Base-by-base conservation (phyloP, 2,888 invertebrate species). In the Griposia aprilina region DNA sequence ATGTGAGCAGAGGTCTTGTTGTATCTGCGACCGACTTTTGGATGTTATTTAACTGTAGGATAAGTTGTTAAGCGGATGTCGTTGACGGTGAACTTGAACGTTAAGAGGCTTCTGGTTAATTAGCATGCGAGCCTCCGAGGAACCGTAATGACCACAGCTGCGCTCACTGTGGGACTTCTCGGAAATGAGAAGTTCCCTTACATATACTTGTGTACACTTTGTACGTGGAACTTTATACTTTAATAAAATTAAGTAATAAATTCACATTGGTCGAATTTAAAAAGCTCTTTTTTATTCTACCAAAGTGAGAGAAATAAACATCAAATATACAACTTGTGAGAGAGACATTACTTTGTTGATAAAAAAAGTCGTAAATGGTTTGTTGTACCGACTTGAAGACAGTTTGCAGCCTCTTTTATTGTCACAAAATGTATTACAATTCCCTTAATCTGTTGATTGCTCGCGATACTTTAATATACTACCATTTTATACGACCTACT, bases 21-120 rank as follows among this genome's bases (percentile, higher is more conserved):
- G 78, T 76, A 87, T 88, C 52, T 73, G 60, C 82, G 84, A 80
- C 78, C 74, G 84, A 87, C 82, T 88, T 89, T 85, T 69, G 70
- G 67, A 83, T 81, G 82, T 82, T 82, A 87, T 88, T 87, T 87
- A 87, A 89, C 88, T 87, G 83, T 89, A 74, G 82, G 68, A 82
- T 87, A 83, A 89, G 85, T 87, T 90, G 86, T 87, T 82, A 82
- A 88, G 86, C 84, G 88, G 85, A 86, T 82, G 84, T 83, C 85
- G 85, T 83, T 89, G 88, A 88, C 82, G 83, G 84, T 91, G 90
- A 90, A 91, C 86, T 90, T 91, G 91, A 91, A 89, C 90, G 90
- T 87, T 87, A 89, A 89, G 89, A 87, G 87, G 80, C 82, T 84
- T 86, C 75, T 85, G 85, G 89, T 87, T 88, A 90, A 87, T 90